Conservation (phyloP, 2,888 invertebrate species). For the Xestia sexstrigata region DNA sequence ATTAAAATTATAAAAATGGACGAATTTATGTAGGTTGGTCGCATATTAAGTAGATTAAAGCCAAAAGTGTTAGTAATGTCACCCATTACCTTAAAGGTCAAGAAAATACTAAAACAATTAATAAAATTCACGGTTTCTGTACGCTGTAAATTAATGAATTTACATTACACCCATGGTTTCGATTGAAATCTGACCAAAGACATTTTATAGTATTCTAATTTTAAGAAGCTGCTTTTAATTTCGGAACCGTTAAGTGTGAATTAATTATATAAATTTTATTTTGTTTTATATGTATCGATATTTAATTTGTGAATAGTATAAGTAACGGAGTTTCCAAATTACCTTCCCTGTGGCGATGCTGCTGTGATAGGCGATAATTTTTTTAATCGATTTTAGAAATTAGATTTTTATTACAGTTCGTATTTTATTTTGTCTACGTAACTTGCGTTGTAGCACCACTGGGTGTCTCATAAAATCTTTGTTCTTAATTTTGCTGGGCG, state of each 20-base stretch:
- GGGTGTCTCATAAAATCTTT: constrained; percentile 54
- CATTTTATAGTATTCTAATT: constrained; percentile 64
- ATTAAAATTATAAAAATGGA: constrained; percentile 47
- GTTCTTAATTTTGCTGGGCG: constrained; percentile 25
- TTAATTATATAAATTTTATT: constrained; percentile 58
- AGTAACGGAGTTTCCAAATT: constrained; percentile 51
- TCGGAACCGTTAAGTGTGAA: constrained; percentile 62
- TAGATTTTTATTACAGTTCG: constrained; percentile 57
- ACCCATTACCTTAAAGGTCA: constrained; percentile 62
- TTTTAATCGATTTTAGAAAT: constrained; percentile 62
- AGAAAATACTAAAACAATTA: constrained; percentile 46
- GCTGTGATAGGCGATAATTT: constrained; percentile 65
- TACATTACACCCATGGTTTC: constrained; percentile 62
- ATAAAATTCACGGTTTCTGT: constrained; percentile 52
- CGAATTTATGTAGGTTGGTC: constrained; percentile 48
- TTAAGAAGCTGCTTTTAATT: constrained; percentile 65
- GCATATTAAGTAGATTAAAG: constrained; percentile 42
- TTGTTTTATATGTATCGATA: constrained; percentile 64
- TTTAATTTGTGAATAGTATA: constrained; percentile 67
- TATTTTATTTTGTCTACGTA: constrained; percentile 45
- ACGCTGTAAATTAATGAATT: constrained; percentile 65
- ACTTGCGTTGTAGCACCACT: constrained; percentile 29
- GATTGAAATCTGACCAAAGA: constrained; percentile 59
- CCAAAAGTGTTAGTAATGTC: constrained; percentile 48
- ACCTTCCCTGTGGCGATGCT: constrained; percentile 58